Evolutionary conservation across 1,140 invertebrate genomes (phyloP).

Genomic region (Acromyrmex charruanus): DNA sequence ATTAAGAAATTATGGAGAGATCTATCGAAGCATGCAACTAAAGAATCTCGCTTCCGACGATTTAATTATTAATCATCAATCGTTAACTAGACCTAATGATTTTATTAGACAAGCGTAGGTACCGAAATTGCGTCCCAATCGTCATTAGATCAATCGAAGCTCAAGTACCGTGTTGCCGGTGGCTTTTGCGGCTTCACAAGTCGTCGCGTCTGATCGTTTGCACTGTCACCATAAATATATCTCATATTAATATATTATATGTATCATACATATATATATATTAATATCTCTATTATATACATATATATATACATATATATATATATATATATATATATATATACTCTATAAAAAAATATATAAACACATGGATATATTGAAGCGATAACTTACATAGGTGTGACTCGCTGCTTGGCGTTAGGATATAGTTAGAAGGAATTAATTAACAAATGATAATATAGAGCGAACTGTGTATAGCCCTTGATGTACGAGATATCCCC

Average conservation of each 20-base stretch:
- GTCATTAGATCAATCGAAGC: conserved; percentile 40
- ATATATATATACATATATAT: background rate
- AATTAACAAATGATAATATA: conserved; percentile 74
- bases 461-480: conserved; percentile 76
- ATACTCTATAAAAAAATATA: conserved; percentile 57
- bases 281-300: conserved; percentile 63
- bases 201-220: conserved; percentile 47
- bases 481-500: conserved; percentile 68
- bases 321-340: background rate
- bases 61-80: conserved; percentile 8
- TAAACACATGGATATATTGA: conserved; percentile 60
- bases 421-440: conserved; percentile 75
- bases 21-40: background rate
- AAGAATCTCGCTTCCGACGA: background rate
- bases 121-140: conserved; percentile 28
- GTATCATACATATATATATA: conserved; percentile 61
- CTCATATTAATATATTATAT: conserved; percentile 60
- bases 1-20: background rate
- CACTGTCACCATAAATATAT: conserved; percentile 43
- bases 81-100: background rate
- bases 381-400: conserved; percentile 70
- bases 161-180: conserved; percentile 47
- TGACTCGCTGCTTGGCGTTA: conserved; percentile 75
- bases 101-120: conserved; percentile 26
- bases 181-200: conserved; percentile 51